phyloP scores from a whole-genome alignment of 2,888 invertebrate species.

The Cryptus armator region DNA sequence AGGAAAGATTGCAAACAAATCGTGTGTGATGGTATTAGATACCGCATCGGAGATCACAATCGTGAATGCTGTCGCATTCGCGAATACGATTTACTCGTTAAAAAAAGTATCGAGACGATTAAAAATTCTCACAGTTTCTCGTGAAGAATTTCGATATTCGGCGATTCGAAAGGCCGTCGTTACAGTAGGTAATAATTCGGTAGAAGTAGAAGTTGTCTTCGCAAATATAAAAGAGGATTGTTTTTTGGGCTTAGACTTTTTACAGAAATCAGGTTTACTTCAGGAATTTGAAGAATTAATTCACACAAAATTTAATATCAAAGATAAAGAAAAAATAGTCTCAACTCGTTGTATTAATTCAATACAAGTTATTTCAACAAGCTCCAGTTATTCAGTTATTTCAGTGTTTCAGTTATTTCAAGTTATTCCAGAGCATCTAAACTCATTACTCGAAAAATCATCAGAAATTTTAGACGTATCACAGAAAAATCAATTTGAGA shows the following conservation, averaged over 20 bases:
- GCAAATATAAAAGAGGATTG: constrained; percentile 21
- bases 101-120: constrained; percentile 21
- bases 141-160: constrained; percentile 19
- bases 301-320: neutral
- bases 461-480: neutral
- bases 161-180: constrained; percentile 7
- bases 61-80: constrained; percentile 8
- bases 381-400: no score
- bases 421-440: constrained; percentile 20
- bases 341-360: neutral
- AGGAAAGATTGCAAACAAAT: constrained; percentile 31
- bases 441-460: neutral
- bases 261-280: constrained; percentile 15
- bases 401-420: no score
- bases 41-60: constrained; percentile 37
- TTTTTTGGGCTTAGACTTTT: constrained; percentile 27
- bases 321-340: neutral
- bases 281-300: neutral
- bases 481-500: neutral
- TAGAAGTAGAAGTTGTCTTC: constrained; percentile 43
- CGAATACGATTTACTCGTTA: constrained; percentile 17
- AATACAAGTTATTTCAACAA: neutral
- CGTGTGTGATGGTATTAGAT: constrained; percentile 39
- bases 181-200: neutral
- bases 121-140: constrained; percentile 33